phyloP scores from a whole-genome alignment of 1,140 invertebrate genomes.

The Halesus radiatus region DNA sequence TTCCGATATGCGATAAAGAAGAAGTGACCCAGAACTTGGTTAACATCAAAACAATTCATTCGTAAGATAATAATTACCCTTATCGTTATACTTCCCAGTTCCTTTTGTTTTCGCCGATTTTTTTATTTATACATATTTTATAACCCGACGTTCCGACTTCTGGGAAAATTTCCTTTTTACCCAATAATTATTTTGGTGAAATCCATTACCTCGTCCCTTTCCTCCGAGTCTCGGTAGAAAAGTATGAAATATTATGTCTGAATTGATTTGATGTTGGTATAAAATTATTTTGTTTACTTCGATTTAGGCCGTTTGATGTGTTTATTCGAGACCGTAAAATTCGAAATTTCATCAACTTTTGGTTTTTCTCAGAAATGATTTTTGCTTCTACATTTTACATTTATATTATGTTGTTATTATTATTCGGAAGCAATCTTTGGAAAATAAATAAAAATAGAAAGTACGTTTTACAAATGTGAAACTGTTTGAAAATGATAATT shows the following conservation, averaged over 20 bases:
- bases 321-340: neutral
- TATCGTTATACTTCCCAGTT: neutral
- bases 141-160: neutral
- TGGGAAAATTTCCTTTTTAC: neutral
- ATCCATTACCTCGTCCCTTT: conserved; percentile 47
- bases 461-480: too few species aligned
- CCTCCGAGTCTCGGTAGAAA: conserved; percentile 17
- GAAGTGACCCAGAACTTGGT: too few species aligned
- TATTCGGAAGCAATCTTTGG: too few species aligned
- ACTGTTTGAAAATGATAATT: too few species aligned
- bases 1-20: too few species aligned
- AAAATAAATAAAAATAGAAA: too few species aligned
- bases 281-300: neutral
- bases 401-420: too few species aligned
- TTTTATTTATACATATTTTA: neutral
- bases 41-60: too few species aligned
- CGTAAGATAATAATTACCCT: neutral
- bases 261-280: conserved; percentile 15
- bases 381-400: too few species aligned
- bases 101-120: neutral
- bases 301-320: neutral
- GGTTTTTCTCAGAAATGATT: too few species aligned
- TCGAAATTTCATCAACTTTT: too few species aligned
- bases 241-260: neutral
- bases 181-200: conserved; percentile 23